These are phyloP conservation scores for Papilio polyxenes DNA, from an alignment of 1,140 invertebrate genomes.

Conservation along the genomic window DNA sequence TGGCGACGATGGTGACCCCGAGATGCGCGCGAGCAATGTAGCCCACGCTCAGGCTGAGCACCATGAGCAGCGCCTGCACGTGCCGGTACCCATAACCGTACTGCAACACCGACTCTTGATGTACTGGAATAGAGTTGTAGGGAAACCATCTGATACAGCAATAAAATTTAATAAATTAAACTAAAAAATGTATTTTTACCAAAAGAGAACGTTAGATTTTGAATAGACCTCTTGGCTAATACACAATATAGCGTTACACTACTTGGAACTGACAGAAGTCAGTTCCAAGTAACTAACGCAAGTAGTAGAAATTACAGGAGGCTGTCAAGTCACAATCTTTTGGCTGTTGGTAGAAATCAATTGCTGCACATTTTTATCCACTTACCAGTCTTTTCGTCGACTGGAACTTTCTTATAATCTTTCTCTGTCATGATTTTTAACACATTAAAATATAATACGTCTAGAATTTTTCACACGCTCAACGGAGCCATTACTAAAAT, in stretches of 20 bases:
- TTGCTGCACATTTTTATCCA: not conserved
- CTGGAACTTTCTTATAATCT: constrained; percentile 40
- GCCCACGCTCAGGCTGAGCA: constrained; percentile 82
- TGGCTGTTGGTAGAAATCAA: not conserved
- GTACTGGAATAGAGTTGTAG: constrained; percentile 41
- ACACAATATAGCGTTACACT: too few species aligned
- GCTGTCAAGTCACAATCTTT: not conserved
- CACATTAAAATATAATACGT: not conserved
- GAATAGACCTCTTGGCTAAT: too few species aligned
- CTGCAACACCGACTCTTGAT: constrained; percentile 13
- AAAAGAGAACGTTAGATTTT: not conserved
- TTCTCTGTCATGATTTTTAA: not conserved
- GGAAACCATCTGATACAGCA: not conserved
- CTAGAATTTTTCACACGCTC: not conserved
- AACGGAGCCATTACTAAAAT: not conserved
- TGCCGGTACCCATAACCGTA: constrained; percentile 83
- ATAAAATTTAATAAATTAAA: not conserved
- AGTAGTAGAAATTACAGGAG: too few species aligned
- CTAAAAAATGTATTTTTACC: too few species aligned
- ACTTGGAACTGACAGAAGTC: too few species aligned
- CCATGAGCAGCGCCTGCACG: constrained; percentile 82
- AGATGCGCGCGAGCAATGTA: constrained; percentile 84
- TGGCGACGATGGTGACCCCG: constrained; percentile 86
- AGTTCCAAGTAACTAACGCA: too few species aligned
- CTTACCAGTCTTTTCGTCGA: constrained; percentile 37